A percentile compares a stretch with the other conserved stretches of the same genome.
These are phyloP conservation scores for Glyphotaelius pellucidus DNA, from an alignment of 2,888 invertebrate genomes.

Conservation along the genomic window DNA sequence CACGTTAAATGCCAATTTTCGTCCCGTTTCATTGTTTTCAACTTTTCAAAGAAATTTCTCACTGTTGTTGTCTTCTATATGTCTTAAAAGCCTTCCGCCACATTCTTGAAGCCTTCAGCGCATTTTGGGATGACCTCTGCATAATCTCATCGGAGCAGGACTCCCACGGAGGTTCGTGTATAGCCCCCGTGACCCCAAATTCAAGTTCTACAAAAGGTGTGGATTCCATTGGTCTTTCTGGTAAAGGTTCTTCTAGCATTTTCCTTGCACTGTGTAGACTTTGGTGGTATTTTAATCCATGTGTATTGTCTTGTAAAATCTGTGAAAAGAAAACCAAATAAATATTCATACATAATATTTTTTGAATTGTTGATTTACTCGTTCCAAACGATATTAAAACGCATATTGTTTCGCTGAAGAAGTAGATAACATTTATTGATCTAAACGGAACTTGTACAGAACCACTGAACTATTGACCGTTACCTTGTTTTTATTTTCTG, in stretches of 20 bases:
- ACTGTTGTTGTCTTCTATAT: slow-evolving; percentile 58
- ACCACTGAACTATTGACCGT: no score
- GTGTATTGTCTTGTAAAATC: not conserved
- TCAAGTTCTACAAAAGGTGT: slow-evolving; percentile 63
- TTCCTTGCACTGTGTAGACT: slow-evolving; percentile 53
- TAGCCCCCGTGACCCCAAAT: slow-evolving; percentile 59
- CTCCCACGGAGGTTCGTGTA: slow-evolving; percentile 7
- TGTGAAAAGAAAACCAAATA: not conserved
- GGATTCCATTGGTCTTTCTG: slow-evolving; percentile 60
- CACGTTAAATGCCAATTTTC: no score
- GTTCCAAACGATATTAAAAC: no score
- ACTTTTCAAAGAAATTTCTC: not conserved
- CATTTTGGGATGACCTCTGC: slow-evolving; percentile 44
- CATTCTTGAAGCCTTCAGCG: slow-evolving; percentile 58
- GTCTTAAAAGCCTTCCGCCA: slow-evolving; percentile 64
- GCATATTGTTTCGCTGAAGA: no score
- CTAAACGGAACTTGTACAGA: no score
- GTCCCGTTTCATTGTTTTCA: no score
- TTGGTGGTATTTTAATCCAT: slow-evolving; percentile 39
- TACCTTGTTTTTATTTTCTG: no score
- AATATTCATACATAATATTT: no score
- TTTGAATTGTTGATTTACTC: no score
- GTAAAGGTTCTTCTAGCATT: slow-evolving; percentile 58
- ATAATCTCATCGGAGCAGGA: not conserved
- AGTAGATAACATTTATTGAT: no score